phyloP scores from a whole-genome alignment of 2,113 vertebrate species.

The Cyrtonyx montezumae region DNA sequence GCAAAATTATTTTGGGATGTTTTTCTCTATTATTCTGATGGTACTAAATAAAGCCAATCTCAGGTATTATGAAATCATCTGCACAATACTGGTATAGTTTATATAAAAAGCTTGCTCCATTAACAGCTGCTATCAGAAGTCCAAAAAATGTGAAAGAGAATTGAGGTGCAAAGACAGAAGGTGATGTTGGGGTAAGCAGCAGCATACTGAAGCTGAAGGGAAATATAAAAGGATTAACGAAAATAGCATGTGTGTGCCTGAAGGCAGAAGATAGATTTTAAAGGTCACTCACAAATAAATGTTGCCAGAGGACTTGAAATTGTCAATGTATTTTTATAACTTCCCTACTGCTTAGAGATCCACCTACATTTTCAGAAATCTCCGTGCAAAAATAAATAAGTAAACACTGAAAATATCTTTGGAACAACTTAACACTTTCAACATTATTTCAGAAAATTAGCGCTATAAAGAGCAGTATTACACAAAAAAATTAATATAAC shows the following conservation, averaged over 20 bases:
- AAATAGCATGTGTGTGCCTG: conserved; percentile 36
- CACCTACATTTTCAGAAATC: background rate
- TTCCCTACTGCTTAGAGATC: background rate
- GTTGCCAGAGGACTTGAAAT: background rate
- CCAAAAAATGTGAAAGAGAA: background rate
- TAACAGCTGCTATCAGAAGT: background rate
- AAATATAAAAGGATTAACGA: conserved; percentile 41
- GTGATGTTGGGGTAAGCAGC: background rate
- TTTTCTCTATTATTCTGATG: background rate
- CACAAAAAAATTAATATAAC: background rate
- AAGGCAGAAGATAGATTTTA: conserved; percentile 32
- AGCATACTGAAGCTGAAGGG: background rate
- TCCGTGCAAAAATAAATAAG: background rate
- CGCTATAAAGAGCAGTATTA: background rate
- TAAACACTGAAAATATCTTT: background rate
- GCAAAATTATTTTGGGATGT: background rate
- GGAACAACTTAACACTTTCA: background rate
- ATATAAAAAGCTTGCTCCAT: background rate
- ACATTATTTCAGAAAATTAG: background rate
- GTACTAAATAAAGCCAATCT: background rate
- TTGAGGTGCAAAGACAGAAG: conserved; percentile 5
- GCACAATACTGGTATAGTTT: background rate
- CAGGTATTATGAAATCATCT: background rate
- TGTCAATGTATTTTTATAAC: conserved; percentile 7
- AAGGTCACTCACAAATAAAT: conserved; percentile 37